These are phyloP conservation scores for Oreotrochilus melanogaster DNA, from an alignment of 2,113 vertebrate genomes.

Conservation along the genomic window DNA sequence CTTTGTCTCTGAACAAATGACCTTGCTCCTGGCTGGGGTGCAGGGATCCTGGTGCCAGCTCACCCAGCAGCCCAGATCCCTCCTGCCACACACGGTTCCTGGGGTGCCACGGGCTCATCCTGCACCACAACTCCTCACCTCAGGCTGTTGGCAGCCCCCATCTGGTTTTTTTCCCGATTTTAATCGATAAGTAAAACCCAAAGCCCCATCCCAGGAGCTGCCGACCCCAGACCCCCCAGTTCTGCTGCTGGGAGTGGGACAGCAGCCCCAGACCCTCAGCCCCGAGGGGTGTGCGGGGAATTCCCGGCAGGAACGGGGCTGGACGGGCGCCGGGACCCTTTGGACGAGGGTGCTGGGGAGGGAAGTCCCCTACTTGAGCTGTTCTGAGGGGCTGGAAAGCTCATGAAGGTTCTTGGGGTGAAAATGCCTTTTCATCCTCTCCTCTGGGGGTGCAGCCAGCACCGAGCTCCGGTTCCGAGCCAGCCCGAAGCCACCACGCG, in stretches of 20 bases:
- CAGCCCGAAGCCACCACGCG: not conserved
- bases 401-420: not conserved
- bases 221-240: accelerated
- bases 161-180: not conserved
- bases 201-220: not conserved
- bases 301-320: not conserved
- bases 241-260: not conserved
- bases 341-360: accelerated
- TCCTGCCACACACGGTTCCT: accelerated
- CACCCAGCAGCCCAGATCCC: no score
- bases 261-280: accelerated
- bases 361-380: not conserved
- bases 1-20: not conserved
- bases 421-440: not conserved
- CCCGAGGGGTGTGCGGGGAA: not conserved
- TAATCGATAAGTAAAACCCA: no score
- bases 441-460: accelerated
- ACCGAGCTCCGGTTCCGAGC: not conserved
- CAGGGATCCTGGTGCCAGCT: not conserved
- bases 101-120: not conserved
- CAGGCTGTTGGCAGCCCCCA: not conserved
- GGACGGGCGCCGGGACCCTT: not conserved
- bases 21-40: not conserved
- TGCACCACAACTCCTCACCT: accelerated
- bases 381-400: not conserved